These are phyloP conservation scores for Apantesis nais DNA, from an alignment of 2,888 invertebrate genomes.

Conservation along the genomic window DNA sequence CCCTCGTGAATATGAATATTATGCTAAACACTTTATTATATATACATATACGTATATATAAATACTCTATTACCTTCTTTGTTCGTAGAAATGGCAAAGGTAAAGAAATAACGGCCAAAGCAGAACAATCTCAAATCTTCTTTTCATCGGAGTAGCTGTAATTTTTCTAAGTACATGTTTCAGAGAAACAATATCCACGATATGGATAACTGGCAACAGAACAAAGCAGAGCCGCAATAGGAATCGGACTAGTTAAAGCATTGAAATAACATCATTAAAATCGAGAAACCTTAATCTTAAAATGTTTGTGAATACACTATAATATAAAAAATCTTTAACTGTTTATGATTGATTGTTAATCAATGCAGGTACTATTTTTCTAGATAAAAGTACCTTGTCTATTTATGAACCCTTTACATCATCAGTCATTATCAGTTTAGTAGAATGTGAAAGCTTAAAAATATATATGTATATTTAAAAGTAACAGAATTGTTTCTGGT, in stretches of 20 bases:
- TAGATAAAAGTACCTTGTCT: background rate
- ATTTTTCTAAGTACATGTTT: constrained; percentile 54
- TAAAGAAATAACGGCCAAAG: constrained; percentile 31
- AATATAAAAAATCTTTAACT: too few species aligned
- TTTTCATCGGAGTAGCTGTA: constrained; percentile 50
- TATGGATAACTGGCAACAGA: constrained; percentile 26
- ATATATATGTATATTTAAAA: too few species aligned
- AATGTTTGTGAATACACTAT: too few species aligned
- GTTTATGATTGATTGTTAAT: background rate
- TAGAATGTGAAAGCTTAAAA: background rate
- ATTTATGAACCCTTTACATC: too few species aligned
- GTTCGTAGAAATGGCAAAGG: constrained; percentile 19
- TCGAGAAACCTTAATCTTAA: background rate
- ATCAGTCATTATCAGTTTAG: background rate
- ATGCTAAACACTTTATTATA: background rate
- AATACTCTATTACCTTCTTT: background rate
- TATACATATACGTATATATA: too few species aligned
- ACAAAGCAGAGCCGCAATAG: constrained; percentile 26
- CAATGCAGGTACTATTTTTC: background rate
- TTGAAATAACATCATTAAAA: background rate
- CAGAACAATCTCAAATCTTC: constrained; percentile 46
- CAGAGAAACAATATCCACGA: constrained; percentile 50
- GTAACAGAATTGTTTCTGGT: background rate
- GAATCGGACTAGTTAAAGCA: background rate
- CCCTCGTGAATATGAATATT: too few species aligned